Conservation (phyloP, 1,140 invertebrate genomes). For the Acromyrmex echinatior region DNA sequence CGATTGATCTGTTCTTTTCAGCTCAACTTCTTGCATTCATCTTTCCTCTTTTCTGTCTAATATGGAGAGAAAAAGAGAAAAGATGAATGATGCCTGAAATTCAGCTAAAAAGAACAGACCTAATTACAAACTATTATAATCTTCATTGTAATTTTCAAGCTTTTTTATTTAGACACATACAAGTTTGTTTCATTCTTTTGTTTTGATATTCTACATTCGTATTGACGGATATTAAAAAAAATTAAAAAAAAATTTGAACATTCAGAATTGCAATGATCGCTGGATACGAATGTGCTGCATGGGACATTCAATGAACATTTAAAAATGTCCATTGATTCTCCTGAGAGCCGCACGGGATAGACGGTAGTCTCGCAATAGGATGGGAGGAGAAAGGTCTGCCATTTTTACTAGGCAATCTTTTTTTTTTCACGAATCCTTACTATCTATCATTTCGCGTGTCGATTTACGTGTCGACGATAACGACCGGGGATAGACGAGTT, state of each 20-base stretch:
- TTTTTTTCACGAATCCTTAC: conserved; percentile 60
- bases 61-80: no score
- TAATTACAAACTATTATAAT: not conserved
- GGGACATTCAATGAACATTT: conserved; percentile 15
- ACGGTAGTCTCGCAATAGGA: conserved; percentile 12
- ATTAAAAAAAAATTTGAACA: not conserved
- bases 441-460: conserved; percentile 34
- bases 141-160: not conserved
- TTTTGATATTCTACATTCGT: not conserved
- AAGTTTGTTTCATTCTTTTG: not conserved
- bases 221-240: not conserved
- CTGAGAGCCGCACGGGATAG: not conserved
- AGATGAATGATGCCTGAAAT: no score
- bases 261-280: not conserved
- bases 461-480: conserved; percentile 11
- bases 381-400: conserved; percentile 27
- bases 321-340: conserved; percentile 19
- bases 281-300: not conserved
- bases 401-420: conserved; percentile 39
- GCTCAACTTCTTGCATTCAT: no score
- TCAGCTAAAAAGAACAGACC: no score
- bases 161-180: not conserved
- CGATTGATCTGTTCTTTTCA: no score
- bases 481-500: not conserved
- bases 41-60: no score